Conservation (phyloP, 2,113 vertebrate genomes). For the Xiphophorus couchianus region DNA sequence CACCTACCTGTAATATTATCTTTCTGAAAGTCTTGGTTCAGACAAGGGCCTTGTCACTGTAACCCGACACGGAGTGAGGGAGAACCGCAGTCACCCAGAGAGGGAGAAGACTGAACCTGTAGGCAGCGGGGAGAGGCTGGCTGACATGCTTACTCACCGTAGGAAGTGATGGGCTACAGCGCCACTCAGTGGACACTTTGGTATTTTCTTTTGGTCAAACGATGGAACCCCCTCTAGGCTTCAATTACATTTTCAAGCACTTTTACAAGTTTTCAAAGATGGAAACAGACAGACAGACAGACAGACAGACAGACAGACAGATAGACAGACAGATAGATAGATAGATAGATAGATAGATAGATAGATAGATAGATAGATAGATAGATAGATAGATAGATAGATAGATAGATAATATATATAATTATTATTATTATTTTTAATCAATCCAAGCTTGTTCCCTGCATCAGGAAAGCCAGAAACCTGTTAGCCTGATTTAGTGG, state of each 20-base stretch:
- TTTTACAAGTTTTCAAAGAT: conserved; percentile 9
- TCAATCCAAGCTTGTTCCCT: not conserved
- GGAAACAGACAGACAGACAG: not conserved
- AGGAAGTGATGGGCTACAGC: conserved; percentile 75
- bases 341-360: conserved; percentile 12
- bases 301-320: not conserved
- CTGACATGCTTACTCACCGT: not conserved
- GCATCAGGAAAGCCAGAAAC: not conserved
- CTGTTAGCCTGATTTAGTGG: conserved; percentile 34
- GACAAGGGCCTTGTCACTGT: conserved; percentile 91
- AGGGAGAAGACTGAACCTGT: conserved; percentile 39
- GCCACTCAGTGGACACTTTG: conserved; percentile 77
- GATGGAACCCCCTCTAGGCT: conserved; percentile 10
- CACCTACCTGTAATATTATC: conserved; percentile 95
- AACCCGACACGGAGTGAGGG: conserved; percentile 75
- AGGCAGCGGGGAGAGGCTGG: conserved; percentile 9
- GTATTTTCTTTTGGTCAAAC: not conserved
- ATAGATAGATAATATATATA: conserved; percentile 1
- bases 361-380: conserved; percentile 16
- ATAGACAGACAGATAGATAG: conserved; percentile 19
- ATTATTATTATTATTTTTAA: too few species aligned
- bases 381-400: conserved; percentile 7
- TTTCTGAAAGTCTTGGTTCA: conserved; percentile 89
- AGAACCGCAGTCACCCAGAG: conserved; percentile 2
- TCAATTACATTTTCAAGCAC: not conserved